Evolutionary conservation across 1,140 invertebrate genomes (phyloP), one percentile per base, ranked within the genome.

Genomic region (Acromyrmex heyeri): DNA sequence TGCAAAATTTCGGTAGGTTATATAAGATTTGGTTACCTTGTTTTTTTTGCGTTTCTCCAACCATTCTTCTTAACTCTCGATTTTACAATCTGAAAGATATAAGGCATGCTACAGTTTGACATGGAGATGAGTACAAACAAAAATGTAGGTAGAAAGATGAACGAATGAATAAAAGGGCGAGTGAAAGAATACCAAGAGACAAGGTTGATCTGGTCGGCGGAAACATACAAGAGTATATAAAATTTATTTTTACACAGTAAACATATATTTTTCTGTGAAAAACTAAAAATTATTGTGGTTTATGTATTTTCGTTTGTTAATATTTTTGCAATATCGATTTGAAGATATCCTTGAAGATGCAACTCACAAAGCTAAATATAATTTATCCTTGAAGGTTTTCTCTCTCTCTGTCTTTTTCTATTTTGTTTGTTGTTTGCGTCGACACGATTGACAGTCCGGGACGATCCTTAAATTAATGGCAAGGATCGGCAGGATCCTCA

Each of bases 401-500:
- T 30, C 3, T 61, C 67, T 70, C 64, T 38, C 48, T 16, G 14
- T 75, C 14, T 61, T 16, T 69, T 18, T 10, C 21, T 48, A 24
- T 38, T 3, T 64, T 76, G 78, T 50, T 30, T 3, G 48, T 61
- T 38, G 59, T 69, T 83, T 78, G 44, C n/a, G 38, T 65, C 34
- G 59, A 79, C 67, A 48, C 48, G 21, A 72, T 55, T 6, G 59
- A 18, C 69, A 83, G 50, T 59, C 27, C 4, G 10, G 7, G 59
- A 67, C 72, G 30, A 70, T 59, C 34, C 18, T 48, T 27, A 67
- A 73, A 85, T 65, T 59, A 38, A 44, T 59, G 48, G 48, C 21
- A 57, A 55, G 38, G 88, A 87, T 90, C 89, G 69, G 70, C 85
- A 88, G 88, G 89, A 87, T 86, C 78, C 88, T 91, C 92, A 93